Evolutionary conservation across 37 sponge, comb jelly and placozoan genomes (phyloP), one percentile per base, ranked within the genome.

Genomic region (Diacarnus erythraeanus): DNA sequence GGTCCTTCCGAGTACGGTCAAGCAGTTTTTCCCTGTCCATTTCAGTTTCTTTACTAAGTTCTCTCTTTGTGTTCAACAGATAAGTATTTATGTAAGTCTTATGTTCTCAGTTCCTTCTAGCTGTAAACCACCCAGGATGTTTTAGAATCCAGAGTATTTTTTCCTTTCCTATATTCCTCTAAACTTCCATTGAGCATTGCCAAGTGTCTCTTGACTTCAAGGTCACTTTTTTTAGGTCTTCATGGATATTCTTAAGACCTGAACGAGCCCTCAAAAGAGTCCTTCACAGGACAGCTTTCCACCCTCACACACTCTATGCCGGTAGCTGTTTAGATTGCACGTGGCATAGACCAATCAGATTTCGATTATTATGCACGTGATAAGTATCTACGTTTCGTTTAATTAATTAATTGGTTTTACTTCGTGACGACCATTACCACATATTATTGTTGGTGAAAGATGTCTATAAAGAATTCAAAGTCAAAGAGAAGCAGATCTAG

Each of bases 1-100:
- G 36, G 17, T 59, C 72, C 40, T 77, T 71, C 59, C 81, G 85
- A 20, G 73, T 65, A 43, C 71, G 63, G 57, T 75, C 57, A 42
- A 75, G 25, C 0, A 75, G 40, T 25, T 64, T 40, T 21, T 58
- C 64, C 21, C 20, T 61, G 54, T 80, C 69, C 70, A 68, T 69
- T n/a, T n/a, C n/a, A 47, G 51, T 12, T 47, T 47, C 10, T 47
- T 15, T 47, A 47, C 12, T 47, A 47, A 47, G 40, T 42, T 43
- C 47, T 1, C 40, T 56, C 20, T 56, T 20, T 56, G 15, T 56
- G 18, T 20, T 21, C 57, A 56, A 56, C 57, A 56, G 18, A 56
- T 20, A 56, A 56, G 57, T 20, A 56, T 15, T 56, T 56, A 56
- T 56, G 20, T 56, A n/a, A n/a, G n/a, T n/a, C n/a, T n/a, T n/a